Evolutionary conservation across 2,797 vertebrate genomes (phyloP).

Genomic region (Sebastes reedi): DNA sequence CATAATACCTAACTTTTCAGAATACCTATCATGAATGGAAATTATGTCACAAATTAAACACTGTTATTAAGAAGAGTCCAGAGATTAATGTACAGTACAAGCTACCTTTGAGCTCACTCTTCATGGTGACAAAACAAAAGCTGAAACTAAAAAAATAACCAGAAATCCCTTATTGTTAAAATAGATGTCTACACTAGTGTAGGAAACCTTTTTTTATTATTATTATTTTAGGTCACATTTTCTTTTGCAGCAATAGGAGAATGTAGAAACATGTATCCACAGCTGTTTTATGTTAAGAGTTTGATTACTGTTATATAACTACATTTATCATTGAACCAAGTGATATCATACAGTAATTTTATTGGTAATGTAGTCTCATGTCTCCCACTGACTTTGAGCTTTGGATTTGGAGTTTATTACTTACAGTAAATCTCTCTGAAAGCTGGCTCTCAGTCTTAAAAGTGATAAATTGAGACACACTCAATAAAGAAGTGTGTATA

Average conservation of each 20-base stretch:
- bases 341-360: background rate
- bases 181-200: background rate
- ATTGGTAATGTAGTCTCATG: background rate
- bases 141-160: background rate
- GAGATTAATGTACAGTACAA: background rate
- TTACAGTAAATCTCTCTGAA: background rate
- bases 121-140: background rate
- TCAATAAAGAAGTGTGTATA: background rate
- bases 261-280: background rate
- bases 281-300: background rate
- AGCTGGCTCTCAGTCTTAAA: background rate
- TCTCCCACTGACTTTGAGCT: background rate
- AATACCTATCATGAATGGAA: background rate
- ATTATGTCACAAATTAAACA: background rate
- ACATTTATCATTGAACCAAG: background rate
- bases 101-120: background rate
- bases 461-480: background rate
- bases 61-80: background rate
- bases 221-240: background rate
- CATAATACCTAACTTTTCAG: constrained; percentile 1
- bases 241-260: background rate
- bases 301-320: background rate
- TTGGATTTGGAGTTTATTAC: background rate
- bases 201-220: background rate
- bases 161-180: background rate